Base-by-base conservation (phyloP, 2,888 invertebrate genomes). In the Agrochola lychnidis region DNA sequence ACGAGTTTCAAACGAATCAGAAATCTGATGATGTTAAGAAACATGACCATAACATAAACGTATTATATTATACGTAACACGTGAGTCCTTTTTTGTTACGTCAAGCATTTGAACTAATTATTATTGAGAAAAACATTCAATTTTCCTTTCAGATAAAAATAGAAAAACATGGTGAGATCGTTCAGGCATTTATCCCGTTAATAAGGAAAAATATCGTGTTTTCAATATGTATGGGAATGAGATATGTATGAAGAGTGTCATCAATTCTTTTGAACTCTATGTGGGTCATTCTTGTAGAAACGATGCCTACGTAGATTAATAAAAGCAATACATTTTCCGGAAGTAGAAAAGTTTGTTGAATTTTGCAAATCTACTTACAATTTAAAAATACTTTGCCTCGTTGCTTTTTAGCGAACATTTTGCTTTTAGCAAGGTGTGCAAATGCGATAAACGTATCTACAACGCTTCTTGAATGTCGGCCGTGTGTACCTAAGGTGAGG, bases 401-500 rank as follows among this genome's bases (percentile, higher is more conserved):
- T 56, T 5, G 45, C 3, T 61, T 66, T 75, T 77, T 25, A 56
- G 59, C 59, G 48, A 76, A 53, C 40, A 66, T 68, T 75, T 81
- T 70, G 59, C 77, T 69, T 69, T 69, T 56, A 70, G 57, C 48
- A 85, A 82, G 71, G 71, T 83, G 82, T 70, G 64, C 63, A 67
- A 70, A 64, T 53, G 63, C 82, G 82, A 77, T 82, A 76, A 82
- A 74, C 45, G 42, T 67, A 81, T 81, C 45, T 36, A 72, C 36
- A 69, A 53, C 66, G 67, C 68, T 19, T 57, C 67, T 85, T 70
- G 56, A 80, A 75, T 70, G 72, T 72, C 48, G 53, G 56, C n/a
- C 53, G 81, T 70, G 71, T 75, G 82, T 84, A 62, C 67, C 64
- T 79, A 89, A 87, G 88, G 89, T 88, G 85, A 84, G 74, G 70